Evolutionary conservation across 2,888 invertebrate genomes (phyloP).

Genomic region (Noctua fimbriata): DNA sequence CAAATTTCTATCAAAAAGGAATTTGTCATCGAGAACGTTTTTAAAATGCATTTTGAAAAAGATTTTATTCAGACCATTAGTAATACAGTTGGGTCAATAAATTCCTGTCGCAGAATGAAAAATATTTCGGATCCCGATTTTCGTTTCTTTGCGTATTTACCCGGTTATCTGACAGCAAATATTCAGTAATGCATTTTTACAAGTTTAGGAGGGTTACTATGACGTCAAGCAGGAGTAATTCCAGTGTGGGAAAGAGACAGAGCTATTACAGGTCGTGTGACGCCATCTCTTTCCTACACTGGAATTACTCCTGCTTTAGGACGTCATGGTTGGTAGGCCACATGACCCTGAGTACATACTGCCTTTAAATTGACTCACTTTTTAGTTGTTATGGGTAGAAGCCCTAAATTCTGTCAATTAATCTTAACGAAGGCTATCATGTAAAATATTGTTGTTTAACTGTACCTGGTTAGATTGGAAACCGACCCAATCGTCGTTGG

Average conservation of each 20-base stretch:
- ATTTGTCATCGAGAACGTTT: slow-evolving; percentile 57
- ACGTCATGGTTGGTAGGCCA: too few relatives aligned
- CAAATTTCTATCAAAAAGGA: slow-evolving; percentile 59
- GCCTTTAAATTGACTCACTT: background rate
- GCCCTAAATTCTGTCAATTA: background rate
- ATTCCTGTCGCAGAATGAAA: slow-evolving; percentile 46
- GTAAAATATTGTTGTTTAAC: too few relatives aligned
- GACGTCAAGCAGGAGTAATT: too few relatives aligned
- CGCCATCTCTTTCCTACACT: too few relatives aligned
- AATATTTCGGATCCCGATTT: slow-evolving; percentile 42
- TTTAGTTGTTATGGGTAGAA: background rate
- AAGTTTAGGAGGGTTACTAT: background rate
- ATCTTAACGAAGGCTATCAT: too few relatives aligned
- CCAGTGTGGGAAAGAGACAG: too few relatives aligned
- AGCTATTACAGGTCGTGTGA: too few relatives aligned
- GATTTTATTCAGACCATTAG: slow-evolving; percentile 33
- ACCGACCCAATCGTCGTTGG: background rate
- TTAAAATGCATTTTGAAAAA: slow-evolving; percentile 51
- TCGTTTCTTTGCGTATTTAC: slow-evolving; percentile 21
- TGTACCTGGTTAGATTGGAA: background rate
- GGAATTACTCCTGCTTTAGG: too few relatives aligned
- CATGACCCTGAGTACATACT: background rate
- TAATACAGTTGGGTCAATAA: slow-evolving; percentile 32
- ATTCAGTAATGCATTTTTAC: slow-evolving; percentile 1
- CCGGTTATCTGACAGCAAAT: background rate